Evolutionary conservation across 2,888 invertebrate species (phyloP), one percentile per base, ranked within the genome.

Genomic region (Pterostichus madidus): DNA sequence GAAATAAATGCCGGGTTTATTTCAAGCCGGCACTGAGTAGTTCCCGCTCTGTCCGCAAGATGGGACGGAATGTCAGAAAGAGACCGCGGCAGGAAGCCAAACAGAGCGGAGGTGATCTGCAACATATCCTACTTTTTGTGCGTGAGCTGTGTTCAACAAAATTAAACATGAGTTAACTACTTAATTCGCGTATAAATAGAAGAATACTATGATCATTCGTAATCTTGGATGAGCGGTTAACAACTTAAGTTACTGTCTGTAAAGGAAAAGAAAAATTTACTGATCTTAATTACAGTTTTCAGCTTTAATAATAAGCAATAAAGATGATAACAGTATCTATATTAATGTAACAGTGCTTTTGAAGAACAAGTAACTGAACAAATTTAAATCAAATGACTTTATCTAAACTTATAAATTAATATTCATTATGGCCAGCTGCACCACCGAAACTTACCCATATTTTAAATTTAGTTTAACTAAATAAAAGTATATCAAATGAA

Each of bases 1-100:
- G 52, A 71, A 80, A 80, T 56, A 80, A 73, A 80, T 73, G 17
- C 80, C 11, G 46, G 31, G 31, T 53, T 61, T 80, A 80, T 80
- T 80, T 56, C 35, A 11, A 56, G 53, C 24, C 39, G 53, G 32
- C 32, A 35, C 24, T 24, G 3, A 3, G 53, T 32, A 73, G 44
- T 68, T 64, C 15, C 31, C 10, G 53, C 32, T 46, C 52, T 68
- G 17, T 13, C 52, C 52, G 80, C 49, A 6, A 71, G 80, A 80
- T 80, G 80, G 44, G 10, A 32, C 31, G 32, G 46, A 6, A 17
- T 17, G 68, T 53, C 52, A 80, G 68, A 71, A 44, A 71, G 68
- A 44, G 68, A 71, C 7, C 68, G 68, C 68, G 13, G 44, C 44
- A 71, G 68, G 44, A 71, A 71, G 44, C n/a, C 13, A 71, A 52